Evolutionary conservation across 1,140 invertebrate genomes (phyloP), one percentile per base, ranked within the genome.

Genomic region (Atta colombica): DNA sequence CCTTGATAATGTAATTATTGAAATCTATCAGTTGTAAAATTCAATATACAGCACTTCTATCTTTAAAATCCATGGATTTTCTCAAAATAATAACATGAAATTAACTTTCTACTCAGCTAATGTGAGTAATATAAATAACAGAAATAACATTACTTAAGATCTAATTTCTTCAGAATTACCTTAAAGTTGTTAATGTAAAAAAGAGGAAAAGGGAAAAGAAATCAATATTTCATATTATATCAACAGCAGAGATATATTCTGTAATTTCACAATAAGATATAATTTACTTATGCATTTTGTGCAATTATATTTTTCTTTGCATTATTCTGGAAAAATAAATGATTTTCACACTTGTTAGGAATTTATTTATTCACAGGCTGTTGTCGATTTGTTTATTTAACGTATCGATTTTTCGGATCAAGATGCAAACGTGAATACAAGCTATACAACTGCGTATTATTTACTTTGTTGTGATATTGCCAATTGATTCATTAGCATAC

Each of bases 401-500:
- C 6, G 35, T 35, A 2, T 6, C 25, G 28, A 16, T 49, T 68
- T 68, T 18, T 66, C 63, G 10, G 25, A 78, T 69, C 63, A 4
- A 69, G 18, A 14, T 69, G 25, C 14, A 8, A 55, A 80, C 8
- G 77, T 14, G 16, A 72, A 69, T 14, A 14, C 14, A 16, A 49
- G 4, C 12, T n/a, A 14, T n/a, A 14, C 8, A 39, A n/a, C 25
- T 63, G 71, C 81, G 61, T 78, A 69, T 71, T 49, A 68, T 68
- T 85, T 77, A n/a, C 82, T 75, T 63, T 31, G 25, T 7, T 14
- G 58, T 61, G 49, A 18, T 68, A 45, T 21, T 4, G 12, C 18
- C 65, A 60, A 8, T 31, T 21, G 55, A 77, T 58, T 87, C 81
- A 89, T 85, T 89, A 88, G 68, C 88, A 89, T 85, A 75, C 14